These are phyloP conservation scores for Pseudococcus jackbeardsleyi DNA, from an alignment of 2,888 invertebrate genomes.

Conservation along the genomic window DNA sequence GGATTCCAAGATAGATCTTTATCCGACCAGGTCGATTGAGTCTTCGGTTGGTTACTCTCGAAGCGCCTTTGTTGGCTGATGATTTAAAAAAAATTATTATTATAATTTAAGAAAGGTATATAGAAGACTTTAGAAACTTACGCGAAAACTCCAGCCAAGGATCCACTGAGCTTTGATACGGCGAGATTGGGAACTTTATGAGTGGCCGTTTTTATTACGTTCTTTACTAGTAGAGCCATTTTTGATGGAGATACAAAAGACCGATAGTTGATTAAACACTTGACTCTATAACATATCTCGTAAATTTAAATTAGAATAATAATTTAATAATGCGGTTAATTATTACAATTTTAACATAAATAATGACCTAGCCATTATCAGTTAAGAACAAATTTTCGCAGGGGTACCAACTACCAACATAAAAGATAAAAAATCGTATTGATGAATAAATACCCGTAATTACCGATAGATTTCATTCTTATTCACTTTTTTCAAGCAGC, in stretches of 20 bases:
- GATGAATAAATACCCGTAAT: too few species aligned
- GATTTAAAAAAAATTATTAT: background rate
- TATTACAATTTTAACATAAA: too few species aligned
- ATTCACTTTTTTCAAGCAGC: too few species aligned
- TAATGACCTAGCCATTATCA: too few species aligned
- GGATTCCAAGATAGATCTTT: background rate
- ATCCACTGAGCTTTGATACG: background rate
- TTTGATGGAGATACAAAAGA: background rate
- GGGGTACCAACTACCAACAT: too few species aligned
- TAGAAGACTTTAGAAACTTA: background rate
- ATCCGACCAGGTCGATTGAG: background rate
- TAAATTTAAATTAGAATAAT: too few species aligned
- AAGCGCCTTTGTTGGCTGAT: slow-evolving; percentile 11
- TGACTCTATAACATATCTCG: background rate
- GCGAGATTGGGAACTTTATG: background rate
- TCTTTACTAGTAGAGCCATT: slow-evolving; percentile 35
- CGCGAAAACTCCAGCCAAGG: background rate
- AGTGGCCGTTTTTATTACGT: too few species aligned
- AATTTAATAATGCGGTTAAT: too few species aligned
- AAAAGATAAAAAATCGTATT: too few species aligned
- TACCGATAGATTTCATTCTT: too few species aligned
- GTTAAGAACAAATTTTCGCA: too few species aligned
- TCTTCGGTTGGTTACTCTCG: background rate
- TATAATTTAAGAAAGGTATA: background rate
- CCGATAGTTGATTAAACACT: background rate